Conservation (phyloP, 2,888 invertebrate species). For the Thalpophila matura region DNA sequence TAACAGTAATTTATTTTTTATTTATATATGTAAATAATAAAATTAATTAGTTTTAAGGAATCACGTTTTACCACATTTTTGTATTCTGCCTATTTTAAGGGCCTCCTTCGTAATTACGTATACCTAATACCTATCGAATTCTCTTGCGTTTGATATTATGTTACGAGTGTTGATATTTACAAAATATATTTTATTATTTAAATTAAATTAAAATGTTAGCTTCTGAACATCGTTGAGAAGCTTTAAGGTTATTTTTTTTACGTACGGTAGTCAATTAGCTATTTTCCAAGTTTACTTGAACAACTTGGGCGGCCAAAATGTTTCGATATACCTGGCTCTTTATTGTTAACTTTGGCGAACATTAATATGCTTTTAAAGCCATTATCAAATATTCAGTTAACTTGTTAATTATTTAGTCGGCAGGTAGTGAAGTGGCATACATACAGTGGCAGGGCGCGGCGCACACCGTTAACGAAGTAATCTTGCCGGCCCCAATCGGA, state of each 20-base stretch:
- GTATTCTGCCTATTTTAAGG: not conserved
- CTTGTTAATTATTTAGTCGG: slow-evolving; percentile 42
- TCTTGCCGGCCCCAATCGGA: slow-evolving; percentile 62
- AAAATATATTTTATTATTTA: not conserved
- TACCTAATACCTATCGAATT: no score
- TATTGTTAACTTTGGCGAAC: slow-evolving; percentile 34
- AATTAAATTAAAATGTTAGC: not conserved
- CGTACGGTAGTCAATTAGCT: not conserved
- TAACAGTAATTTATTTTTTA: not conserved
- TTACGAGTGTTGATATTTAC: not conserved
- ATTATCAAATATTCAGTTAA: slow-evolving; percentile 48
- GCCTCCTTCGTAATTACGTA: not conserved
- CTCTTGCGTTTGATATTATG: no score
- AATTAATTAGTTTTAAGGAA: not conserved
- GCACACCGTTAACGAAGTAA: slow-evolving; percentile 68
- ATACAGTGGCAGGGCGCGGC: slow-evolving; percentile 58
- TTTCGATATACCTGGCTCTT: slow-evolving; percentile 4
- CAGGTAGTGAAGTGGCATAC: slow-evolving; percentile 48
- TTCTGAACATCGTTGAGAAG: not conserved
- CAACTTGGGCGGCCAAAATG: not conserved
- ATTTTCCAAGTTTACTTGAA: not conserved
- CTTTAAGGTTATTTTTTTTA: not conserved
- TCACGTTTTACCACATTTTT: not conserved
- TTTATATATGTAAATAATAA: no score
- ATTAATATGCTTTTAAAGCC: slow-evolving; percentile 51